phyloP scores from a whole-genome alignment of 2,797 vertebrate genomes.

The Pithecia hirsuta region DNA sequence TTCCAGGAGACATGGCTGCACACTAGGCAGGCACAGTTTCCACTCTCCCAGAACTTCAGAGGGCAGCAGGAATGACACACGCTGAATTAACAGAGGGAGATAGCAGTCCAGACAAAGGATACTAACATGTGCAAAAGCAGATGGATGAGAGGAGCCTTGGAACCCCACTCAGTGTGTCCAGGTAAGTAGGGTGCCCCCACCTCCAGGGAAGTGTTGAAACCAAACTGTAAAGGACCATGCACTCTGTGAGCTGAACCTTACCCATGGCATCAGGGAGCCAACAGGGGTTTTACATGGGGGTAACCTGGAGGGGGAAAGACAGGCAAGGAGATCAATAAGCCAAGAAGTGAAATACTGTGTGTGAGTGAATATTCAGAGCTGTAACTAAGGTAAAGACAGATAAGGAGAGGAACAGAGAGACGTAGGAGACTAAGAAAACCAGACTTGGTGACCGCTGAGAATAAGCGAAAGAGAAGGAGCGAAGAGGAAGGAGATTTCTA shows the following conservation, averaged over 20 bases:
- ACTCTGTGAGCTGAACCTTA: background rate
- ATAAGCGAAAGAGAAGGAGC: background rate
- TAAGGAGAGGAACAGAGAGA: background rate
- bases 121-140: background rate
- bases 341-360: background rate
- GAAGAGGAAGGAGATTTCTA: background rate
- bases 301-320: no score
- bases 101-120: background rate
- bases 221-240: background rate
- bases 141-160: background rate
- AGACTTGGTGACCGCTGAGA: background rate
- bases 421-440: background rate
- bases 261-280: background rate
- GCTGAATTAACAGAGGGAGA: background rate
- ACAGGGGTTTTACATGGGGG: fast-evolving
- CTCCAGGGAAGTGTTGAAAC: background rate
- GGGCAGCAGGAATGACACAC: background rate
- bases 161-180: background rate
- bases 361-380: background rate
- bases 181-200: background rate
- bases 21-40: background rate
- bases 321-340: background rate
- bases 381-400: background rate
- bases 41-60: background rate
- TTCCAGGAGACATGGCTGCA: background rate